Evolutionary conservation across 2,888 invertebrate genomes (phyloP).

Genomic region (Leptinotarsa tumamoca): DNA sequence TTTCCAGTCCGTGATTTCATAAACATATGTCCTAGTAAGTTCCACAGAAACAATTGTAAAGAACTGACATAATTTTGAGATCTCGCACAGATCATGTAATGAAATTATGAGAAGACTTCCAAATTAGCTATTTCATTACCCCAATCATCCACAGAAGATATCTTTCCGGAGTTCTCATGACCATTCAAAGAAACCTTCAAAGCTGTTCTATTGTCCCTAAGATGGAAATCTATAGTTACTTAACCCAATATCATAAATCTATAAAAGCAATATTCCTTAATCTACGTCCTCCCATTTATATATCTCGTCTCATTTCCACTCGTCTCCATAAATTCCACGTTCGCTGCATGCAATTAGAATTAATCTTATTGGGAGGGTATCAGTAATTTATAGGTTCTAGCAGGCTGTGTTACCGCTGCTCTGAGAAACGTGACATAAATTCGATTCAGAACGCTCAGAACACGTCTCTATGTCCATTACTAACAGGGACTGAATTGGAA

Average conservation of each 20-base stretch:
- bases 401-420: constrained; percentile 26
- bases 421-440: constrained; percentile 18
- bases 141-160: too few relatives aligned
- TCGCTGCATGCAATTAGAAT: constrained; percentile 51
- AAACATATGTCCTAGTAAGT: too few relatives aligned
- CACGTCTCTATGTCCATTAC: not conserved
- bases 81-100: too few relatives aligned
- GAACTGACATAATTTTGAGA: too few relatives aligned
- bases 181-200: not conserved
- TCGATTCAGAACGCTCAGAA: constrained; percentile 21
- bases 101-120: too few relatives aligned
- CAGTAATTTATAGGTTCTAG: constrained; percentile 48
- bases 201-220: not conserved
- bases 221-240: constrained; percentile 32
- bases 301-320: constrained; percentile 45
- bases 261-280: constrained; percentile 41
- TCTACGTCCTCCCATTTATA: constrained; percentile 39
- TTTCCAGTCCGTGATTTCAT: too few relatives aligned
- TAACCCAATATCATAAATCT: constrained; percentile 40
- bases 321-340: constrained; percentile 50
- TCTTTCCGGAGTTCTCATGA: too few relatives aligned
- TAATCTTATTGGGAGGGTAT: constrained; percentile 51
- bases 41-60: too few relatives aligned
- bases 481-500: constrained; percentile 3
- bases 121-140: too few relatives aligned